Base-by-base conservation (phyloP, 2,888 invertebrate genomes). In the Schrankia costaestrigalis region DNA sequence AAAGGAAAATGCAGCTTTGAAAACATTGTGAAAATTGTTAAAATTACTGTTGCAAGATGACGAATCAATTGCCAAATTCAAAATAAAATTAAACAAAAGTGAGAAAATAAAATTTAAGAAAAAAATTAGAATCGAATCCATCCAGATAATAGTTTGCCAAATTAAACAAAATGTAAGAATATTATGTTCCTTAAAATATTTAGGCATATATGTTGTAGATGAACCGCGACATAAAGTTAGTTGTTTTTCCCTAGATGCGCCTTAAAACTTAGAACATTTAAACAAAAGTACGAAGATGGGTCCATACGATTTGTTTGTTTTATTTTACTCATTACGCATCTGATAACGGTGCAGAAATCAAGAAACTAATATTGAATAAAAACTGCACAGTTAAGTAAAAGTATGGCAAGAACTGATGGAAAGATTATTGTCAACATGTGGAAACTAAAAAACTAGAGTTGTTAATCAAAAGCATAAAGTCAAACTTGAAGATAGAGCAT, bases 121-220 rank as follows among this genome's bases (percentile, higher is more conserved):
- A 53, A 36, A 34, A 31, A 49, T 49, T 47, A 42, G 47, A 55
- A 62, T 56, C 49, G 53, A 75, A 56, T 76, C 77, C 78, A 75
- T 78, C 77, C 78, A 76, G 44, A 47, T 33, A 55, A 46, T 42
- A 59, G 40, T 63, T 56, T 55, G 66, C 61, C 63, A 70, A 62
- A 37, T 18, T 31, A 23, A 29, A 33, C 35, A 39, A 7, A n/a
- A 6, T 21, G 3, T 21, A n/a, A 21, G 21, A 21, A n/a, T 21
- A 5, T 23, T 12, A 42, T 44, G 56, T 57, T 56, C 53, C 55
- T 56, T 35, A 26, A 40, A 42, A 19, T 34, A 28, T 10, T 46
- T 41, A 42, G 21, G 19, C 12, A 5, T 25, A 38, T 26, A 15
- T 15, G 7, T 14, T 4, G 15, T 39, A 46, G 41, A 18, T 10